Percentiles rank a stretch among this genome's conserved stretches.
Conservation (phyloP, 1,140 invertebrate species). For the Thalassaphorura encarpata region DNA sequence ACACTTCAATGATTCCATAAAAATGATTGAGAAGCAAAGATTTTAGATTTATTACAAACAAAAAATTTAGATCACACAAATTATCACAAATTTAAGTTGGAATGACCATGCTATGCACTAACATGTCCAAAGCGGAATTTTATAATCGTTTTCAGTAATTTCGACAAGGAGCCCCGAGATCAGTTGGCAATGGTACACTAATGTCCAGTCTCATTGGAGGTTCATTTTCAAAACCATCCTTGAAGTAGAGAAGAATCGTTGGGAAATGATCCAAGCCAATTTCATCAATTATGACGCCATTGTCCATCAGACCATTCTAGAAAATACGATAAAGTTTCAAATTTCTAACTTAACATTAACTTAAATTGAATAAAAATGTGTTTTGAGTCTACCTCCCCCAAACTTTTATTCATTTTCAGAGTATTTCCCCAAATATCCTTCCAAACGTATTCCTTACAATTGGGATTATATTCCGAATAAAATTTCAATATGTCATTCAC, state of each 20-base stretch:
- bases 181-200: too few relatives aligned
- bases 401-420: conserved; percentile 5
- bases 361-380: not conserved
- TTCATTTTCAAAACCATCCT: conserved; percentile 18
- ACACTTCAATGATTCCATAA: too few relatives aligned
- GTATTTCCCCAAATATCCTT: conserved; percentile 18
- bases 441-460: conserved; percentile 9
- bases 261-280: conserved; percentile 8
- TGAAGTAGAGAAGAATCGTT: conserved; percentile 13
- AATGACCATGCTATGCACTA: too few relatives aligned
- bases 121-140: too few relatives aligned
- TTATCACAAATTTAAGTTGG: too few relatives aligned
- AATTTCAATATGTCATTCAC: conserved; percentile 11
- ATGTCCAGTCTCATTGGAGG: conserved; percentile 7
- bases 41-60: too few relatives aligned
- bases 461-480: conserved; percentile 6
- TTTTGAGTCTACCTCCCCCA: conserved; percentile 14
- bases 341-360: not conserved
- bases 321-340: not conserved
- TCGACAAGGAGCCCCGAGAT: too few relatives aligned
- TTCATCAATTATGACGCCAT: conserved; percentile 1
- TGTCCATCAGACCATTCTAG: conserved; percentile 13
- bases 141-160: too few relatives aligned
- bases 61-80: too few relatives aligned
- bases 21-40: too few relatives aligned